Base-by-base conservation (phyloP, 2,888 invertebrate species). In the Phrixothrix hirtus region DNA sequence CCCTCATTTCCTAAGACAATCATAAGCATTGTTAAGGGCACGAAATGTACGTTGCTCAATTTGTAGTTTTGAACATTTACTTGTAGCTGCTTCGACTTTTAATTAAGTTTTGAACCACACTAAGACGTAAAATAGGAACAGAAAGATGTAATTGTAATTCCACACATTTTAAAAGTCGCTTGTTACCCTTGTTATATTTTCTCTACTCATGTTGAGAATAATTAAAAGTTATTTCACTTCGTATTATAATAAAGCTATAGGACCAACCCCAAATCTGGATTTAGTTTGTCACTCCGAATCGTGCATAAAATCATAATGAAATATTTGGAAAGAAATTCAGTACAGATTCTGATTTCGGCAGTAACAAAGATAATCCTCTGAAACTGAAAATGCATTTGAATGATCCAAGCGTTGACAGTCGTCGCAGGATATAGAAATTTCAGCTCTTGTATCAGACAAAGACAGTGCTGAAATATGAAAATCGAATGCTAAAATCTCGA, bases 401-500 rank as follows among this genome's bases (percentile, higher is more conserved):
- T 37, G 47, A 50, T 43, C 34, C 26, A 38, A 47, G 56, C 16
- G 44, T 32, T 52, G 51, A 55, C 55, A 45, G 34, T 43, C 54
- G 43, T 52, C 17, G 26, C 14, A 7, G 5, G 16, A 39, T 13
- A 11, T 9, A 14, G n/a, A 16, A 30, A 27, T 25, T 17, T 39
- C 21, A 7, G 10, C 13, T 25, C 27, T 30, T 32, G 48, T 13
- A 36, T 31, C 29, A 48, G 51, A 37, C 39, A 46, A 54, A 57
- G 58, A 60, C 45, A 50, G 52, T 60, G 61, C 53, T 41, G 62
- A 70, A 70, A 67, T 68, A 69, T 69, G 71, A 68, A 71, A 72
- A 70, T 68, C 66, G 64, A 64, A 65, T 64, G 64, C 63, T 62
- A 64, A 69, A 72, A 73, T 73, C 70, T 70, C 64, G 71, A 72